These are phyloP conservation scores for Delphinapterus leucas DNA, from an alignment of 2,113 vertebrate genomes.

Conservation along the genomic window DNA sequence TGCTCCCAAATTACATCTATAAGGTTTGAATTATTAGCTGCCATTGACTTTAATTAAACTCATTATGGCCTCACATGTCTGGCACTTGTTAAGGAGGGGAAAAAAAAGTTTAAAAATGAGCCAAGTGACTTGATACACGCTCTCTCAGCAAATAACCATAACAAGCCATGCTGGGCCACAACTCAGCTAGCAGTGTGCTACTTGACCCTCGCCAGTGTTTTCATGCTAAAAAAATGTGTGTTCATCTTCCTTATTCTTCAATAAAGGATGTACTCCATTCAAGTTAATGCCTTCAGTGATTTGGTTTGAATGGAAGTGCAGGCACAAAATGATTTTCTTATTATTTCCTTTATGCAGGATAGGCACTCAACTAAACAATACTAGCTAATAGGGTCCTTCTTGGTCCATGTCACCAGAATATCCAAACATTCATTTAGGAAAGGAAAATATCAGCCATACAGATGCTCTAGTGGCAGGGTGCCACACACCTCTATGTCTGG, in stretches of 20 bases:
- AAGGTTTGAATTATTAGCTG: constrained; percentile 53
- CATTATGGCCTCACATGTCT: constrained; percentile 55
- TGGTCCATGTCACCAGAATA: neutral
- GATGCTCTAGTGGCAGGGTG: neutral
- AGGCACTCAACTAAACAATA: neutral
- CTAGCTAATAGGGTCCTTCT: constrained; percentile 29
- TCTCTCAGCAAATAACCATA: constrained; percentile 63
- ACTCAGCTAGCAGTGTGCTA: constrained; percentile 56
- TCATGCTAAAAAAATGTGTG: constrained; percentile 62
- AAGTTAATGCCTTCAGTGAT: constrained; percentile 45
- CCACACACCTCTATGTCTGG: neutral
- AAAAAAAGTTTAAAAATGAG: constrained; percentile 68
- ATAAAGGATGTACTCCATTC: constrained; percentile 73
- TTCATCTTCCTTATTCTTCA: constrained; percentile 75
- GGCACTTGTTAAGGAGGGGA: constrained; percentile 50
- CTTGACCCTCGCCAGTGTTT: constrained; percentile 51
- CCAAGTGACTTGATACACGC: constrained; percentile 50
- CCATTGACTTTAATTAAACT: constrained; percentile 75
- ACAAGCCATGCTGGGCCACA: constrained; percentile 57
- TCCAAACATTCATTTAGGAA: constrained; percentile 6
- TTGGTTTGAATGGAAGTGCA: constrained; percentile 51
- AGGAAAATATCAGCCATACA: neutral
- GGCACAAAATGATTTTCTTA: constrained; percentile 43
- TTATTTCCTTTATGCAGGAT: constrained; percentile 59
- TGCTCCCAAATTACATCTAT: constrained; percentile 59